Evolutionary conservation across 2,888 invertebrate species (phyloP), one percentile per base, ranked within the genome.

Genomic region (Crocallis elinguaria): DNA sequence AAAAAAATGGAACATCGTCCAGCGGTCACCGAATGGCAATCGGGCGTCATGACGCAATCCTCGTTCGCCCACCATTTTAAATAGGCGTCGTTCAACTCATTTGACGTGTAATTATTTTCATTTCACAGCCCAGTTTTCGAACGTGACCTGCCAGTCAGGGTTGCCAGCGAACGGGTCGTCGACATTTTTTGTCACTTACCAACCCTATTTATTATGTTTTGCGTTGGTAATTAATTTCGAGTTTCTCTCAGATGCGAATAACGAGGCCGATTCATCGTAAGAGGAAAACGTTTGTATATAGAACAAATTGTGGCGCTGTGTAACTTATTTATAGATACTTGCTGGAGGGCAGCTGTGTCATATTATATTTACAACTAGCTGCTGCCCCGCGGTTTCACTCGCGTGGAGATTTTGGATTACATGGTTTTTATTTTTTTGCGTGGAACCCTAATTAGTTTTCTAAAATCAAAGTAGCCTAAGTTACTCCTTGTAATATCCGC

Each of bases 91-190:
- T 83, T 80, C 79, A 80, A 80, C 78, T 81, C 82, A 82, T 84
- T 85, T 85, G 84, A 82, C 82, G 70, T 79, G 77, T 82, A 84
- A 85, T 86, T 84, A 86, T 85, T 87, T 82, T 79, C 79, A 75
- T 82, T 84, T 75, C 74, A 64, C 70, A 69, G 70, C 77, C 74
- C 74, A 71, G 77, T 77, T 82, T 75, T 66, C 69, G 73, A 77
- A 78, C 73, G 77, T 76, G 74, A 71, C 69, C 64, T 54, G 57
- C 51, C 59, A 49, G 53, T 55, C 49, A 62, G 53, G 42, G 48
- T 16, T 49, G 51, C 36, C 68, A 58, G 57, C 56, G 48, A 60
- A 46, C 36, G 52, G 43, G 60, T 54, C 56, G 52, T 53, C 62
- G 66, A 67, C 60, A 62, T 75, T 79, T 81, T 81, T 82, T 78